Evolutionary conservation across 1,140 invertebrate species (phyloP), one percentile per base, ranked within the genome.

Genomic region (Tigriopus japonicus): DNA sequence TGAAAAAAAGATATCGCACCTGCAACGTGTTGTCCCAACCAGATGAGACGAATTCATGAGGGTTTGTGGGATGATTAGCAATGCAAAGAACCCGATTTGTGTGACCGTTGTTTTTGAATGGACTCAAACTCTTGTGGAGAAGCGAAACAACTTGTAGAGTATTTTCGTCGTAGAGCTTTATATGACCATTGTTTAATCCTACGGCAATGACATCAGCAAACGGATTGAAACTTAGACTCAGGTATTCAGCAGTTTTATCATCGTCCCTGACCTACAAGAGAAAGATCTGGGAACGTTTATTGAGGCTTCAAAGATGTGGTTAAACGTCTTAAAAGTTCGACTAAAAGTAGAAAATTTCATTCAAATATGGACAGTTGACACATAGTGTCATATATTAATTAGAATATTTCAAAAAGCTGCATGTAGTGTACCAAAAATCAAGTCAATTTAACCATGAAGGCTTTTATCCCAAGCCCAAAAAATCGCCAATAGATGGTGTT

Each of bases 1-100:
- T 35, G 28, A 3, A 35, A 35, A 35, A 35, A 35, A 35, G 3
- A 66, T 81, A 80, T 80, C 80, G 81, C 62, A 82, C 82, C 64
- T 82, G 78, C 0, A 85, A 73, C 0, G 77, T 77, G 65, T 82
- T 73, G 66, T 85, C 82, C 81, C 81, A 83, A 2, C 83, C 82
- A 1, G 80, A 81, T 1, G 80, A 80, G 42, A 84, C 75, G 49
- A 85, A 72, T 67, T 84, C 77, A 65, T 83, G 75, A 43, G 74
- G 72, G 14, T 79, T 78, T 65, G 71, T 73, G 0, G 81, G 81
- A 68, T 84, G 78, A 67, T 83, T 84, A 60, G 76, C 76, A 5
- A 78, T 77, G 13, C 78, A 73, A 66, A 81, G 83, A 60, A 85
- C 77, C 64, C 80, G 72, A 5, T 77, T 79, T 21, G 71, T 74